These are phyloP conservation scores for Phalacrocorax pelagicus DNA, from an alignment of 2,113 vertebrate genomes.

Conservation along the genomic window DNA sequence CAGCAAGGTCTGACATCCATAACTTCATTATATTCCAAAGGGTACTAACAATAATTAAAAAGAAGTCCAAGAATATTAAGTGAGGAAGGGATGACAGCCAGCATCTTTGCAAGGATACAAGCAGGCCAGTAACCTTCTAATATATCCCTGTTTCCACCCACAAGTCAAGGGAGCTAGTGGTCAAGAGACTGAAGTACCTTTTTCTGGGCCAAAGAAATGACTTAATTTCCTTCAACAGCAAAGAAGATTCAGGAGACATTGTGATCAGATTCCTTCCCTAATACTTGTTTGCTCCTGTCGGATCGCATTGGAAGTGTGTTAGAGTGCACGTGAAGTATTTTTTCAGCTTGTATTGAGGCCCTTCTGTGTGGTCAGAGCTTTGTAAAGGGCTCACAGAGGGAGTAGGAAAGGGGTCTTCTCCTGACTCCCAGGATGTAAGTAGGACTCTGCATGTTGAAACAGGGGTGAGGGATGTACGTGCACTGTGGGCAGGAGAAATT, in stretches of 20 bases:
- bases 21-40: background rate
- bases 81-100: background rate
- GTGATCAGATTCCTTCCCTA: background rate
- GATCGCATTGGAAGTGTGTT: background rate
- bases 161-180: background rate
- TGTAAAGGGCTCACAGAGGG: background rate
- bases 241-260: background rate
- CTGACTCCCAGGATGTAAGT: background rate
- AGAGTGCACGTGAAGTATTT: background rate
- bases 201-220: background rate
- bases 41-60: background rate
- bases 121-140: background rate
- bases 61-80: background rate
- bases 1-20: background rate
- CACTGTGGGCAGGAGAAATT: background rate
- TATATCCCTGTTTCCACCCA: background rate
- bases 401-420: background rate
- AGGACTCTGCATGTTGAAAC: background rate
- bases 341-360: background rate
- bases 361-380: background rate
- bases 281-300: background rate
- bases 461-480: background rate
- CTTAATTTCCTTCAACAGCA: background rate
- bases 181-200: background rate
- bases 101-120: background rate